phyloP scores from a whole-genome alignment of 2,113 vertebrate species.

The Xyrauchen texanus region DNA sequence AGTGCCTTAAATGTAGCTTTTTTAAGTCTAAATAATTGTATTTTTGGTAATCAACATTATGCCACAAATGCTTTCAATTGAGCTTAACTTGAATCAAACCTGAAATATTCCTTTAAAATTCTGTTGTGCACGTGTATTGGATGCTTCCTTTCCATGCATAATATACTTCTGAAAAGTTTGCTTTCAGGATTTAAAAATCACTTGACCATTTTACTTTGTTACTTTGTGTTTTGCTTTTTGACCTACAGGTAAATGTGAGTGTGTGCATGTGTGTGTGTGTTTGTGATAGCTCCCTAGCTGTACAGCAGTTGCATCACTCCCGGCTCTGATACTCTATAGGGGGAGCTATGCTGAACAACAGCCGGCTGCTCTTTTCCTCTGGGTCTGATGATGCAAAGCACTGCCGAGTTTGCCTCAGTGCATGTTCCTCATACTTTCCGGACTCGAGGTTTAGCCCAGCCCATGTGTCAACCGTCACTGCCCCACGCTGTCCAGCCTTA shows the following conservation, averaged over 20 bases:
- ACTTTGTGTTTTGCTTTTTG: constrained; percentile 25
- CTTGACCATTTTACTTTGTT: neutral
- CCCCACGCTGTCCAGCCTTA: neutral
- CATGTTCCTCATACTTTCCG: neutral
- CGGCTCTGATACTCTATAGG: constrained; percentile 44
- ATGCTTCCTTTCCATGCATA: neutral
- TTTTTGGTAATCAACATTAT: no score
- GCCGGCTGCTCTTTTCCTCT: constrained; percentile 40
- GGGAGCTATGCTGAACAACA: constrained; percentile 52
- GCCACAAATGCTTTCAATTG: no score
- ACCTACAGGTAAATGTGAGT: constrained; percentile 5
- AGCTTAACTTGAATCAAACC: no score
- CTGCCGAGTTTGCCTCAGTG: constrained; percentile 52
- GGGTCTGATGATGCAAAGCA: constrained; percentile 63
- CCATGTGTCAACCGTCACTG: constrained; percentile 27
- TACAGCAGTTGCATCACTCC: constrained; percentile 57
- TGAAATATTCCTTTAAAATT: no score
- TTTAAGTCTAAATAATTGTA: no score
- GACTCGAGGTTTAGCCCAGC: constrained; percentile 1
- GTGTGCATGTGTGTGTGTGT: constrained; percentile 21
- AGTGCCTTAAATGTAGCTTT: no score
- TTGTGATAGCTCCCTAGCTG: constrained; percentile 38
- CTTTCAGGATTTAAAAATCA: neutral
- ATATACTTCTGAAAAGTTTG: neutral
- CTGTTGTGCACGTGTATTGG: neutral